Evolutionary conservation across 2,113 vertebrate species (phyloP).

Genomic region (Neotoma lepida): DNA sequence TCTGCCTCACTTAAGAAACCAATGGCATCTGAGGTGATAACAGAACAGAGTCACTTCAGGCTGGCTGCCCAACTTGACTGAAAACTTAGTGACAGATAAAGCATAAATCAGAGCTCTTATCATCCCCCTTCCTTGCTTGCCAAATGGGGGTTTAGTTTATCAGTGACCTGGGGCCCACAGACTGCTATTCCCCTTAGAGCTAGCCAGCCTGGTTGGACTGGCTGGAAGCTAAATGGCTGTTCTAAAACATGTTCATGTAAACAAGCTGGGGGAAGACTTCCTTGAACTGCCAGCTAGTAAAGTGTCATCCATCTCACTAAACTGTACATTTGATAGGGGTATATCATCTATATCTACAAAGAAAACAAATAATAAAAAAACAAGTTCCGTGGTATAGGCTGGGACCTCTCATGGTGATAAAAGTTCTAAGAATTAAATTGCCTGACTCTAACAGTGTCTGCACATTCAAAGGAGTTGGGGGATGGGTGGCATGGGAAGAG

Average conservation of each 20-base stretch:
- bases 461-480: not conserved
- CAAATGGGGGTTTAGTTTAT: conserved; percentile 88
- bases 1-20: conserved; percentile 85
- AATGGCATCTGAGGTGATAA: conserved; percentile 85
- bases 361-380: conserved; percentile 87
- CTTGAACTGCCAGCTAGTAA: conserved; percentile 85
- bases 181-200: conserved; percentile 80
- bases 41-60: conserved; percentile 83
- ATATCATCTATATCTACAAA: conserved; percentile 80
- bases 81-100: conserved; percentile 89
- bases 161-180: conserved; percentile 82
- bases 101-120: conserved; percentile 90
- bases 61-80: conserved; percentile 86
- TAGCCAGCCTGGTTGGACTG: conserved; percentile 71
- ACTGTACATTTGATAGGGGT: conserved; percentile 80
- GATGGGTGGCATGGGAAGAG: not conserved
- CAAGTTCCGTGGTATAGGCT: conserved; percentile 40
- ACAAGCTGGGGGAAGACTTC: conserved; percentile 84
- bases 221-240: conserved; percentile 86
- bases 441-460: rapidly evolving
- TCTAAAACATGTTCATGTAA: conserved; percentile 87
- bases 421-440: conserved; percentile 35
- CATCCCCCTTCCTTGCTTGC: conserved; percentile 86
- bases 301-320: conserved; percentile 88
- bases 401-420: conserved; percentile 46